Conservation (phyloP, 2,888 invertebrate genomes). For the Tiliacea aurago region DNA sequence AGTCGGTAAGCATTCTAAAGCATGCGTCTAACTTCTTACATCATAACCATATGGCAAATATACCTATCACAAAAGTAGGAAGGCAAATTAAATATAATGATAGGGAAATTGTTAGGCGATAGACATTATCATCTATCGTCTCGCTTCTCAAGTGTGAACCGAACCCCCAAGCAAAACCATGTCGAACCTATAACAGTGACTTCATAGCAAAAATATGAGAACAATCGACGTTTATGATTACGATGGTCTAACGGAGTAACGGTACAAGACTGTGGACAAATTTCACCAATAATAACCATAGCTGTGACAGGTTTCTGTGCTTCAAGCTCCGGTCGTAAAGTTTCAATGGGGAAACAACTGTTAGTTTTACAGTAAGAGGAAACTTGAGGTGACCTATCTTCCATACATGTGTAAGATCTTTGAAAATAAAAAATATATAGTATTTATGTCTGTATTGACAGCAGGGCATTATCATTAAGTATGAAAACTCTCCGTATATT, state of each 20-base stretch:
- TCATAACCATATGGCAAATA: no score
- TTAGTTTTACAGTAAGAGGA: constrained; percentile 5
- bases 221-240: constrained; percentile 59
- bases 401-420: not conserved
- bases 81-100: no score
- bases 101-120: no score
- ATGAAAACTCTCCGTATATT: not conserved
- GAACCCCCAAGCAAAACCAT: not conserved
- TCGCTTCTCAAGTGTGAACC: constrained; percentile 2
- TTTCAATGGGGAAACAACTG: constrained; percentile 11
- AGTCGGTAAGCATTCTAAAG: no score
- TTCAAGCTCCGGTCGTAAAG: constrained; percentile 23
- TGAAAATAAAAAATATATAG: not conserved
- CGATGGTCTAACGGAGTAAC: constrained; percentile 64
- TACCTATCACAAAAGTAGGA: no score
- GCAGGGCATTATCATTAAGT: not conserved
- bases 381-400: constrained; percentile 2
- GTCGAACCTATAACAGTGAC: constrained; percentile 39
- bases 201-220: constrained; percentile 64
- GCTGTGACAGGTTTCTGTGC: not conserved
- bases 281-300: constrained; percentile 22
- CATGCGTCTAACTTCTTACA: no score
- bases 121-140: constrained; percentile 1
- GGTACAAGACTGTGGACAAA: constrained; percentile 45
- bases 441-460: not conserved